A percentile compares a stretch with the other conserved stretches of the same genome.
These are phyloP conservation scores for Tenrec ecaudatus DNA, from an alignment of 2,113 vertebrate species.

Conservation along the genomic window DNA sequence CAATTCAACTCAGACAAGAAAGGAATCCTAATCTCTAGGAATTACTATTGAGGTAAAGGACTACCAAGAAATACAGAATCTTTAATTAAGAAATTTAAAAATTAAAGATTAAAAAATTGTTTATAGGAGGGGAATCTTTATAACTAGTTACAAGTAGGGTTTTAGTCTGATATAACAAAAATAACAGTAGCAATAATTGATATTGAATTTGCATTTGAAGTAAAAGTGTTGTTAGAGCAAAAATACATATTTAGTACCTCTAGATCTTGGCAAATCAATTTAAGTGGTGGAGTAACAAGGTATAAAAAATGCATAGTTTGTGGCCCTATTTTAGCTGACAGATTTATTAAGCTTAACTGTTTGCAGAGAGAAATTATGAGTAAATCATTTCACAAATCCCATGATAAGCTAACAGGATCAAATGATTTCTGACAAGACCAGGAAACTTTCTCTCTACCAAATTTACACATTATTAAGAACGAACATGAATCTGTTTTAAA, in stretches of 20 bases:
- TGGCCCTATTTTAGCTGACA: not conserved
- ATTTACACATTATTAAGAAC: not conserved
- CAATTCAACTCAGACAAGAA: not conserved
- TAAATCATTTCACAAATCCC: constrained; percentile 14
- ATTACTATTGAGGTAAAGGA: too few relatives aligned
- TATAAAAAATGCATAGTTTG: constrained; percentile 17
- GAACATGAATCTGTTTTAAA: not conserved
- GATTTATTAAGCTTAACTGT: constrained; percentile 13
- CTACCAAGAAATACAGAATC: not conserved
- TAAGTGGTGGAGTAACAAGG: constrained; percentile 27
- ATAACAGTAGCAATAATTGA: constrained; percentile 25
- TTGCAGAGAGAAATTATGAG: not conserved
- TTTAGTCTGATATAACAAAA: constrained; percentile 16
- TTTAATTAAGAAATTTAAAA: not conserved
- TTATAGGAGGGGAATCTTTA: constrained; percentile 27
- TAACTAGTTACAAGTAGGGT: not conserved
- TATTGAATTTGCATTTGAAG: not conserved
- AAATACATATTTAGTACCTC: constrained; percentile 27
- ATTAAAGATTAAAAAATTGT: not conserved
- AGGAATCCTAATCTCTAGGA: not conserved
- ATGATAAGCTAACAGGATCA: not conserved
- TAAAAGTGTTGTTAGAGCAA: not conserved
- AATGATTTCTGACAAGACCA: constrained; percentile 43
- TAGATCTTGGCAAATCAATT: not conserved
- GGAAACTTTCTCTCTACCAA: not conserved